Base-by-base conservation (phyloP, 2,888 invertebrate species). In the Pardosa pseudoannulata region DNA sequence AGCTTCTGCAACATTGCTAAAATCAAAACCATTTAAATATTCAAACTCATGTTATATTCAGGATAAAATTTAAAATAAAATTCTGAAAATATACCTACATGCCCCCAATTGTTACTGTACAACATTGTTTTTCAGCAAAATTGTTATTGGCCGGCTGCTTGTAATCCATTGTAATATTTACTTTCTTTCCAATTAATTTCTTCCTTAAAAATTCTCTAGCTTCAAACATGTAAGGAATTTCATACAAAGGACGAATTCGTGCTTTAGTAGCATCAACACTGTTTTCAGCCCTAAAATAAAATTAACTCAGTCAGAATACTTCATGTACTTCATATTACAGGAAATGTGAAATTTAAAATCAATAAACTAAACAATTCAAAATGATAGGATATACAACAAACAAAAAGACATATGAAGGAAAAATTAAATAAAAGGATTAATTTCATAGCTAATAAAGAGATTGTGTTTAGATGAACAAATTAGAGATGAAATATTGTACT, bases 201-300 rank as follows among this genome's bases (percentile, higher is more conserved):
- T 98, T 98, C 64, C 99, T 94, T 46, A 99, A 93, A 91, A 96
- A 99, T 92, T 99, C 99, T 75, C 99, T 94, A 0, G 98, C 98
- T 92, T 99, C 99, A 91, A 96, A 98, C 97, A 99, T 97, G 94
- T 96, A 98, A 0, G 99, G 99, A 91, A 99, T 96, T 91, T 99
- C 99, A 91, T 99, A 99, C 0, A 99, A 93, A 0, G 98, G 97
- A 90, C 97, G 95, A 91, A 94, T 96, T 70, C 88, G 70, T 23
- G 81, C 79, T 46, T 89, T 89, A n/a, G 72, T 68, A 41, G 83
- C 73, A 62, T 89, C 82, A 23, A 27, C 70, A 50, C 56, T 80
- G n/a, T n/a, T n/a, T n/a, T n/a, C n/a, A n/a, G n/a, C n/a, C n/a
- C n/a, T n/a, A n/a, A n/a, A n/a, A n/a, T n/a, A n/a, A n/a, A n/a